phyloP scores from a whole-genome alignment of 2,113 vertebrate species.

The Cyphomyrus discorhynchus region DNA sequence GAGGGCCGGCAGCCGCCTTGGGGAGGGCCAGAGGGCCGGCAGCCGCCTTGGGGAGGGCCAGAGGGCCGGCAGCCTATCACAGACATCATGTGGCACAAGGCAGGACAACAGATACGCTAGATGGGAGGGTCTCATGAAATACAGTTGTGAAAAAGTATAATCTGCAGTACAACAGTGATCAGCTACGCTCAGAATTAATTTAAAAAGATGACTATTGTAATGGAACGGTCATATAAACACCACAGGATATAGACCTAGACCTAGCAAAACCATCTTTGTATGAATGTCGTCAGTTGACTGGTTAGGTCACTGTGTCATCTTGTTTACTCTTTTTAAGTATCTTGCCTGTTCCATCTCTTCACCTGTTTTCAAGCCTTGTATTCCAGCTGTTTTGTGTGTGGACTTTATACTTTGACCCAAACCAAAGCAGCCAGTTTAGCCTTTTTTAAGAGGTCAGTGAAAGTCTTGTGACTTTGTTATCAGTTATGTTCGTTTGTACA shows the following conservation, averaged over 20 bases:
- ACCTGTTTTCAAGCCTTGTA: neutral
- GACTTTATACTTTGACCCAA: neutral
- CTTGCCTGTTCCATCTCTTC: neutral
- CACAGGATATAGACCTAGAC: neutral
- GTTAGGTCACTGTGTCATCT: neutral
- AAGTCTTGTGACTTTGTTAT: neutral
- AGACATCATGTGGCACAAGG: neutral
- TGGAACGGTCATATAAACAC: neutral
- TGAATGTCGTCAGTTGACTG: neutral
- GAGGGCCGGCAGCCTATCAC: neutral
- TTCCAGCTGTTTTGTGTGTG: neutral
- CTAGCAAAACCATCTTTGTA: neutral
- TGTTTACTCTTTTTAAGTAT: neutral
- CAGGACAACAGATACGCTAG: neutral
- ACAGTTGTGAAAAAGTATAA: neutral
- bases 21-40: too few relatives aligned
- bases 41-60: too few relatives aligned
- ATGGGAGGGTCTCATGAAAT: neutral
- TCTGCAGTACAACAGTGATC: neutral
- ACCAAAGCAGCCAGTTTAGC: neutral
- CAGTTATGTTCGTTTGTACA: neutral
- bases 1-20: too few relatives aligned
- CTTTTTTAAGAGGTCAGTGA: neutral
- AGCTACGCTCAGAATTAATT: neutral
- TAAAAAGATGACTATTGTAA: neutral